phyloP scores from a whole-genome alignment of 2,888 invertebrate genomes.

The Lasioglossum lativentre region DNA sequence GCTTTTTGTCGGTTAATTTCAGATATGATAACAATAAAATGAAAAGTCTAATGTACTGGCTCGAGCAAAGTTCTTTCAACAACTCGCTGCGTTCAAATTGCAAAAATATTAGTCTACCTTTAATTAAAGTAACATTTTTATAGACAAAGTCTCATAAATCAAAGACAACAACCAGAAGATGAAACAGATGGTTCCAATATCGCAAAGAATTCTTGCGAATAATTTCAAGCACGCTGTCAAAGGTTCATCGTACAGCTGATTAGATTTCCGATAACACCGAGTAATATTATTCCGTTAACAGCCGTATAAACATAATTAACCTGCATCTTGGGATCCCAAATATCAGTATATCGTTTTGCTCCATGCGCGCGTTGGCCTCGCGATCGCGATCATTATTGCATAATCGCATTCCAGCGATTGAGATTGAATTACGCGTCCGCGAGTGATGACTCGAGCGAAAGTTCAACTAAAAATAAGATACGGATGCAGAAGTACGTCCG shows the following conservation, averaged over 20 bases:
- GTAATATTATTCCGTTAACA: neutral
- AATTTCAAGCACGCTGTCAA: neutral
- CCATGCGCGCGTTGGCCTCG: neutral
- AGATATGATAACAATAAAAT: neutral
- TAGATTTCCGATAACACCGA: neutral
- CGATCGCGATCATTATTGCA: constrained; percentile 2
- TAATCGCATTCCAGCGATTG: neutral
- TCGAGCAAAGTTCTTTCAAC: too few species aligned
- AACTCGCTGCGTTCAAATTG: too few species aligned
- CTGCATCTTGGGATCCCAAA: neutral
- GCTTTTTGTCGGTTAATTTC: neutral
- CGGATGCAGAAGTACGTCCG: neutral
- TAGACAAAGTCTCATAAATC: too few species aligned
- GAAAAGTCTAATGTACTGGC: neutral
- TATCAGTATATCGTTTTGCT: neutral
- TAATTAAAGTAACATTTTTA: too few species aligned
- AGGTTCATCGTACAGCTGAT: neutral
- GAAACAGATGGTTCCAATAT: neutral
- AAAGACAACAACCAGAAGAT: neutral
- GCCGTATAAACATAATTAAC: neutral
- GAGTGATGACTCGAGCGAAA: constrained; percentile 1
- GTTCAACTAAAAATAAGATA: constrained; percentile 14
- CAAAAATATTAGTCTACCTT: too few species aligned
- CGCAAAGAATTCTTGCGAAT: neutral
- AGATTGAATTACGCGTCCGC: neutral